Conservation (phyloP, 2,113 vertebrate genomes). For the Etheostoma cragini region DNA sequence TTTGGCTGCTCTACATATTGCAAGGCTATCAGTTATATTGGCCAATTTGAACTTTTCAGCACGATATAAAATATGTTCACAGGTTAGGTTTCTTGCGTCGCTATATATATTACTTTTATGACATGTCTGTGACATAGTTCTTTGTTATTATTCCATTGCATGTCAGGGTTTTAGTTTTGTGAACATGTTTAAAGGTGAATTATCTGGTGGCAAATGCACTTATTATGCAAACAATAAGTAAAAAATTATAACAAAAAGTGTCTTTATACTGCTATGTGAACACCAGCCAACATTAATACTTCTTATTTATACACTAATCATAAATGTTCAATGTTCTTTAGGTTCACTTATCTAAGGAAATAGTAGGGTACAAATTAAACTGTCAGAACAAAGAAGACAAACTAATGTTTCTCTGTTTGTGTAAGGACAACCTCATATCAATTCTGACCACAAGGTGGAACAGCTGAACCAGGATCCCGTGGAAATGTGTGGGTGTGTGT, state of each 20-base stretch:
- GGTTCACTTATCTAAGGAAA: not conserved
- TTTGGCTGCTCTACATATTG: slow-evolving; percentile 46
- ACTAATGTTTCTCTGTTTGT: not conserved
- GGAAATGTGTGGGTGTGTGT: not conserved
- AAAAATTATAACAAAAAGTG: not conserved
- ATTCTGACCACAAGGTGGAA: slow-evolving; percentile 76
- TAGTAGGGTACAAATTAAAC: not conserved
- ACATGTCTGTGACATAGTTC: not conserved
- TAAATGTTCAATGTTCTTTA: not conserved
- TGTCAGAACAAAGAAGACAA: not conserved
- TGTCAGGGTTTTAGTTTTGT: not conserved
- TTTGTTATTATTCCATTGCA: not conserved
- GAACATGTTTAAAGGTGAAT: not conserved
- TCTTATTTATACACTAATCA: not conserved
- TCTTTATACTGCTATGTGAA: not conserved
- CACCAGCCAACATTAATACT: not conserved
- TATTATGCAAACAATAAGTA: too few relatives aligned
- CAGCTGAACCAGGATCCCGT: slow-evolving; percentile 51
- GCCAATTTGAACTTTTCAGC: slow-evolving; percentile 50
- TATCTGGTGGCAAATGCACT: not conserved
- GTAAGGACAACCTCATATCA: slow-evolving; percentile 22
- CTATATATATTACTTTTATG: not conserved
- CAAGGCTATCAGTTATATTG: slow-evolving; percentile 47
- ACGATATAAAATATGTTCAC: slow-evolving; percentile 53
- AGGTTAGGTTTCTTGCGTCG: slow-evolving; percentile 13